Base-by-base conservation (phyloP, 2,888 invertebrate species). In the Sisyra terminalis region DNA sequence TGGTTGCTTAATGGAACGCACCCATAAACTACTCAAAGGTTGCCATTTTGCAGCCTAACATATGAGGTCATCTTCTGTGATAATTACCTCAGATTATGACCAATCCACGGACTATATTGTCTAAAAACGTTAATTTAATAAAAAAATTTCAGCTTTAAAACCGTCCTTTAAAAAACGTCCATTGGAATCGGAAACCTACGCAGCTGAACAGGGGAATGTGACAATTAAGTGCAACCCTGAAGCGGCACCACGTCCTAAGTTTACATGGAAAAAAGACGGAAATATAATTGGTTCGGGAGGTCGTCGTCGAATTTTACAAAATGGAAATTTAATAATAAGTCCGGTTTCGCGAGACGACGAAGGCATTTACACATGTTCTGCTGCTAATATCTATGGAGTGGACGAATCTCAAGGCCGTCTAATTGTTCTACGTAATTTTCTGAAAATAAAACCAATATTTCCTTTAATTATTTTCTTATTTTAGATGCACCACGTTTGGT, bases 191-290 rank as follows among this genome's bases (percentile, higher is more conserved):
- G 90, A 90, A 65, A 86, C 86, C 3, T 92, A 89, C 59, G 93
- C 90, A 0, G 88, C 88, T 2, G 84, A 89, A 58, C 81, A 82
- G 49, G 88, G 90, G 10, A 93, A 92, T 59, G 83, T 87, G 1
- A 92, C 93, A 0, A 80, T 96, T 42, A 71, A 75, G 43, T 96
- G 94, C 57, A 79, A 84, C 56, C 94, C 94, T 0, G 94, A 96
- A 64, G 93, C 93, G 10, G 92, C 94, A 0, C 94, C 96, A 0
- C 73, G 74, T 51, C 90, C 93, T 0, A 75, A 78, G 49, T 88
- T 88, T 55, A 73, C 76, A 30, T 96, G 94, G 94, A 85, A 82
- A 52, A 88, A 89, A 57, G 84, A 92, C 62, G 83, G 81, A 5
- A 76, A 80, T 52, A 69, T 81, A 2, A 71, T 84, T 44, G 70